These are phyloP conservation scores for Pogonocherus hispidulus DNA, from an alignment of 2,888 invertebrate species.

Conservation along the genomic window DNA sequence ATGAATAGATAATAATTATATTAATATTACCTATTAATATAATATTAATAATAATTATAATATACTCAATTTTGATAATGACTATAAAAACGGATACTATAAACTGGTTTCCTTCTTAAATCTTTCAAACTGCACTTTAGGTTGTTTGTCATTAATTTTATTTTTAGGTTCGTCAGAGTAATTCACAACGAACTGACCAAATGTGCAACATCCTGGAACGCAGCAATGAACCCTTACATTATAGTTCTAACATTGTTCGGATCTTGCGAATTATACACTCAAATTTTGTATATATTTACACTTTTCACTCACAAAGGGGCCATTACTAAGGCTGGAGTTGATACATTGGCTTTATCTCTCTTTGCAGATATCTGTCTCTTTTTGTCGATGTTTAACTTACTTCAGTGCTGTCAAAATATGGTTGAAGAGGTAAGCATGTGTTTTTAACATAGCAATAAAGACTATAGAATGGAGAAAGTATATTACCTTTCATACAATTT, in stretches of 20 bases:
- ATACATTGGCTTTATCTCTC: background rate
- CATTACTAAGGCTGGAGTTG: background rate
- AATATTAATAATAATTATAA: no score
- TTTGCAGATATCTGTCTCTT: background rate
- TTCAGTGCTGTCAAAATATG: background rate
- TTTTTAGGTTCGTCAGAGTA: constrained; percentile 9
- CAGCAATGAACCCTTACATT: background rate
- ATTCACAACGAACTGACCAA: background rate
- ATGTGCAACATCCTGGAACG: background rate
- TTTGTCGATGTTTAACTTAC: background rate
- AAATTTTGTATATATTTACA: constrained; percentile 11
- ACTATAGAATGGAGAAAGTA: no score
- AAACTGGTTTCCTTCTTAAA: no score
- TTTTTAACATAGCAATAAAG: no score
- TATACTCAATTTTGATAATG: no score
- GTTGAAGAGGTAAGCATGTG: constrained; percentile 13
- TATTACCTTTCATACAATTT: no score
- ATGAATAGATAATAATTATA: no score
- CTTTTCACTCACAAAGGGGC: background rate
- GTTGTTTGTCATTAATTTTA: no score
- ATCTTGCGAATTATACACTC: background rate
- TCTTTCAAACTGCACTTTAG: no score
- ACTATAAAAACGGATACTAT: no score
- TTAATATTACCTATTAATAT: no score
- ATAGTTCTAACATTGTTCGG: background rate